Base-by-base conservation (phyloP, 2,888 invertebrate species). In the Pelosia muscerda region DNA sequence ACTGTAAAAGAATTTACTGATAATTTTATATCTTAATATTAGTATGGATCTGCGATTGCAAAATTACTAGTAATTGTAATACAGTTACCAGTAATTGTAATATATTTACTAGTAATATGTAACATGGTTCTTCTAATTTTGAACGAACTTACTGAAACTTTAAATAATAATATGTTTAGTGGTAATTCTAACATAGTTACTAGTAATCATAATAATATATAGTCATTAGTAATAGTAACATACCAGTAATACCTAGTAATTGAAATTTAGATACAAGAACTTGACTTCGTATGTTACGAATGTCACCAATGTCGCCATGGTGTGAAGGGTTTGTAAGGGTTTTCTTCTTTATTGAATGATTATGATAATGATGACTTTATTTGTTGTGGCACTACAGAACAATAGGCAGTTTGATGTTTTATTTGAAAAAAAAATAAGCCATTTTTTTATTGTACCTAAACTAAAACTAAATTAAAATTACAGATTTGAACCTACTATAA, bases 1-100 rank as follows among this genome's bases (percentile, higher is more conserved):
- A 49, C 49, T 49, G 49, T 49, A 49, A n/a, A 49, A 49, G 42
- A 49, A n/a, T n/a, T n/a, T n/a, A n/a, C n/a, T n/a, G n/a, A n/a
- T n/a, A n/a, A n/a, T n/a, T n/a, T n/a, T n/a, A n/a, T n/a, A n/a
- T n/a, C n/a, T n/a, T n/a, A n/a, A n/a, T n/a, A n/a, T n/a, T n/a
- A n/a, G n/a, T n/a, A n/a, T 42, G 42, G 2, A 13, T 19, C 2
- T 49, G 2, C 49, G 1, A n/a, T 25, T 25, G 55, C 4, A 25
- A 55, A 25, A 55, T n/a, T 49, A 49, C 49, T 26, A 55, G 25
- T 25, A 25, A 55, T 23, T 55, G 13, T 55, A 25, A 11, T 1
- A 28, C 31, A 25, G 2, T 57, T n/a, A 57, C 28, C n/a, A 11
- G 28, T 57, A 31, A 57, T 57, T 57, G 31, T 31, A 31, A 57